phyloP scores from a whole-genome alignment of 2,113 vertebrate genomes.

The Megaceryle torquata region DNA sequence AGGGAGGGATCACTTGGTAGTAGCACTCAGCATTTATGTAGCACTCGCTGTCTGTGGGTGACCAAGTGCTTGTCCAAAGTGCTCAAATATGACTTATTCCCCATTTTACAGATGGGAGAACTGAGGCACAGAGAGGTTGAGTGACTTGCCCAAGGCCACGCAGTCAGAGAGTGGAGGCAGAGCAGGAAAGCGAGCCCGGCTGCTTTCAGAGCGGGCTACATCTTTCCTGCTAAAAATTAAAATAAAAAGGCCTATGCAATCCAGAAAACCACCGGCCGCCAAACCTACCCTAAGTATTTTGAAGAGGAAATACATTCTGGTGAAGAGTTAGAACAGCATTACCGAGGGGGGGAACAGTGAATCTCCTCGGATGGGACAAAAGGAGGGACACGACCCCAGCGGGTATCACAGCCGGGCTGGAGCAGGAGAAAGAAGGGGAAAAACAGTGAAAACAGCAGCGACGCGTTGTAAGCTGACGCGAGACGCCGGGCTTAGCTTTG shows the following conservation, averaged over 20 bases:
- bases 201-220: not conserved
- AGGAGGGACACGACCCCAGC: not conserved
- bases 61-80: constrained; percentile 38
- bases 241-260: not conserved
- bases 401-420: not conserved
- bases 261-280: constrained; percentile 20
- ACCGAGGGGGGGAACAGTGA: not conserved
- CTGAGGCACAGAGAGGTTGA: constrained; percentile 50
- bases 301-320: constrained; percentile 38
- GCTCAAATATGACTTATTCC: constrained; percentile 55
- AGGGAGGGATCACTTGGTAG: constrained; percentile 27
- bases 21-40: constrained; percentile 3
- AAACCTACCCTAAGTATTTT: not conserved
- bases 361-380: not conserved
- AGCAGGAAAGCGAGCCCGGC: constrained; percentile 1
- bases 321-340: constrained; percentile 22
- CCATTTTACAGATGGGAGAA: constrained; percentile 66
- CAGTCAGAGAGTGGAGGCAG: constrained; percentile 44
- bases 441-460: not conserved
- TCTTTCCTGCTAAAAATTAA: not conserved
- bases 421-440: not conserved
- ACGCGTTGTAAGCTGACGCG: not conserved
- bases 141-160: constrained; percentile 64
- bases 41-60: not conserved
- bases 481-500: constrained; percentile 19